Conservation (phyloP, 1,140 invertebrate species). For the Ceratina japonica region DNA sequence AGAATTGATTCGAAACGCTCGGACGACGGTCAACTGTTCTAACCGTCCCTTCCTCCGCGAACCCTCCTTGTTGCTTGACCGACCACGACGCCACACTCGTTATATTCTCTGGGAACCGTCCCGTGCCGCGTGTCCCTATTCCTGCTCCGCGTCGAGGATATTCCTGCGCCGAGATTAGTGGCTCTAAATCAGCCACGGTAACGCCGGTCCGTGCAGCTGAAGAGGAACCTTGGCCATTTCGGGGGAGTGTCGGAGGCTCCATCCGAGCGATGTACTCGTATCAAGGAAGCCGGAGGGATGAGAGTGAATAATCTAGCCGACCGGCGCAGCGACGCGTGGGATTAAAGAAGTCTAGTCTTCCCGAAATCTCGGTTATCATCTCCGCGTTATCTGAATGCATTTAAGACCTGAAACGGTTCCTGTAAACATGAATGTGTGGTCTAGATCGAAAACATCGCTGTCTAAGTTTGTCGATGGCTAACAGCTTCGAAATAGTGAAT, state of each 20-base stretch:
- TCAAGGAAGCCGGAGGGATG: not conserved
- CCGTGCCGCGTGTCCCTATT: constrained; percentile 17
- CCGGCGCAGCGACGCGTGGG: constrained; percentile 54
- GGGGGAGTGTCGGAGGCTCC: not conserved
- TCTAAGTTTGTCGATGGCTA: too few relatives aligned
- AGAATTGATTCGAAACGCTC: constrained; percentile 57
- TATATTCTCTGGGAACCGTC: constrained; percentile 5
- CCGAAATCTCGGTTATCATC: constrained; percentile 44
- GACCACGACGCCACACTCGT: not conserved
- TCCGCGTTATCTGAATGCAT: not conserved
- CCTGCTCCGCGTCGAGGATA: constrained; percentile 27
- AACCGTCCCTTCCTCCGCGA: not conserved
- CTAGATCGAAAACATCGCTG: too few relatives aligned
- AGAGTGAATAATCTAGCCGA: constrained; percentile 53
- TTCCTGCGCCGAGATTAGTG: constrained; percentile 53
- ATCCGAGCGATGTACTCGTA: not conserved
- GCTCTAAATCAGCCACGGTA: constrained; percentile 59
- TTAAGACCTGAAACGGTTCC: too few relatives aligned
- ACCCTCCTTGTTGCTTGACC: constrained; percentile 4
- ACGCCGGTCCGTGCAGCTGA: constrained; percentile 22
- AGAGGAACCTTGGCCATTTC: not conserved
- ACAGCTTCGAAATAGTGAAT: too few relatives aligned
- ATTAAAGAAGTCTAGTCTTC: constrained; percentile 53
- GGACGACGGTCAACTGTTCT: constrained; percentile 40
- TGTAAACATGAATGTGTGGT: not conserved